Base-by-base conservation (phyloP, 2,888 invertebrate species). In the Leucophora obtusa region DNA sequence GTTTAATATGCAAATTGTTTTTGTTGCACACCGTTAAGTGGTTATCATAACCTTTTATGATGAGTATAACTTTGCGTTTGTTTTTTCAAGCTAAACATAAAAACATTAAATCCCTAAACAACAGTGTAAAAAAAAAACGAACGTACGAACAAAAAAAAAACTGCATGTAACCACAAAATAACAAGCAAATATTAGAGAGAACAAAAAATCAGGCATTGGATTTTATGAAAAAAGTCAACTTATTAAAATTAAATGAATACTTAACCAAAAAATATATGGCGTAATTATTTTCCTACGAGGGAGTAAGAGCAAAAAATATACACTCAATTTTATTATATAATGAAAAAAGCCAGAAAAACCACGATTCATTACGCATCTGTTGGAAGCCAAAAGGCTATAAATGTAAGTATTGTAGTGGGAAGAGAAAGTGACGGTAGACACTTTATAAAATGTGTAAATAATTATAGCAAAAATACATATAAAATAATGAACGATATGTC, bases 1-100 rank as follows among this genome's bases (percentile, higher is more conserved):
- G 66, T 56, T 66, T 66, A 66, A 69, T 50, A 69, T 69, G 59
- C 59, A 69, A 69, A 59, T 74, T 73, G 63, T 69, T 74, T 43
- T 47, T 72, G 63, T 69, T 63, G 70, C 70, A 79, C 63, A 73
- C 59, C 68, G 71, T 75, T 71, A 75, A 79, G 75, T 75, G 79
- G 79, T 75, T 75, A 79, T 79, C 79, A 75, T 79, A 75, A 75
- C 71, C 71, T 71, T 79, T 79, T 75, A 79, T 66, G 79, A 53
- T 74, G 65, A 51, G 66, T 53, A 50, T n/a, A 47, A 11, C 21
- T 70, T 70, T 59, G 18, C 17, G n/a, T n/a, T 68, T 69, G 28
- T 59, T 14, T 54, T 21, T 18, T 14, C 38, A n/a, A 8, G 50
- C 33, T 56, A 6, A 38, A 43, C 47, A 28, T 33, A 54, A 69